Base-by-base conservation (phyloP, 2,888 invertebrate species). In the Palloptera scutellata region DNA sequence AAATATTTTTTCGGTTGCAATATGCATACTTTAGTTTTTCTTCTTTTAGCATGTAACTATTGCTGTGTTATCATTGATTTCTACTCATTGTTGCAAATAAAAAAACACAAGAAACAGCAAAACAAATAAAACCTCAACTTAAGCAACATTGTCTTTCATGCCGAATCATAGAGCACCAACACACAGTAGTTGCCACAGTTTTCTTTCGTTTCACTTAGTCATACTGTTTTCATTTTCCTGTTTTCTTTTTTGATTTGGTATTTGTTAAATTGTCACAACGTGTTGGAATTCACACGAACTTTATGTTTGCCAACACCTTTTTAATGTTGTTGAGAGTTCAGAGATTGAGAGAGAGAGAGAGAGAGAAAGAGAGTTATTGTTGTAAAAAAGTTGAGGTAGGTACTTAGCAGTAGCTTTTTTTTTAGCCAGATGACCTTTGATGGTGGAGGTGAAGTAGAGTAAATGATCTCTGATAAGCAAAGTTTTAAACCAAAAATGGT, bases 261-360 rank as follows among this genome's bases (percentile, higher is more conserved):
- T 62, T 20, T 48, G 48, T 53, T 60, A 59, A 57, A 76, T 78
- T 78, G 78, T 78, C 79, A 75, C 77, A 79, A 71, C 78, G 77
- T 80, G 79, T 79, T 77, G 79, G 80, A 75, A 79, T 79, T 79
- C 81, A 79, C 79, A 79, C 79, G 79, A 80, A 80, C 77, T 80
- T 77, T 79, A 76, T 80, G 79, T 79, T 78, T 74, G 73, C 72
- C 78, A 78, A 78, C 79, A 80, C 79, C 79, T 80, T 64, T 61
- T 55, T 64, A 45, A 40, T 51, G 42, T 68, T 42, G 40, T 52
- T 58, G 19, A 64, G 61, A 61, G 52, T 13, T 20, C 4, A 42
- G 12, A 40, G 52, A 61, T 53, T 13, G n/a, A 20, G 20, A 45
- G n/a, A 30, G 45, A 51, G 61, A 40, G 19, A 51, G 48, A 40